Evolutionary conservation across 1,140 invertebrate genomes (phyloP).

Genomic region (Drosophila takahashii): DNA sequence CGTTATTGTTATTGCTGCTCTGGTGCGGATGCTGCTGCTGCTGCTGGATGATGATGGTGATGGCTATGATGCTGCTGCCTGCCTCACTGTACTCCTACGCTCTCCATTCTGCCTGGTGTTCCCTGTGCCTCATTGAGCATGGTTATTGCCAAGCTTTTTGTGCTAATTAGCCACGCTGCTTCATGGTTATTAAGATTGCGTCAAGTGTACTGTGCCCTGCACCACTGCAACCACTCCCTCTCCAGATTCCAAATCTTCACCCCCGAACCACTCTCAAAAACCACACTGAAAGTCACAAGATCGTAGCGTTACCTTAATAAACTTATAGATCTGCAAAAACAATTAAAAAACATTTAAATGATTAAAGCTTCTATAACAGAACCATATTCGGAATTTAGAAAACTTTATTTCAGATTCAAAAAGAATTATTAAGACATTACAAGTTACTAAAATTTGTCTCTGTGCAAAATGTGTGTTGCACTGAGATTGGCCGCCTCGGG

Average conservation of each 20-base stretch:
- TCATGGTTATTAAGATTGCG: conserved; percentile 85
- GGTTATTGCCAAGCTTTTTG: conserved; percentile 84
- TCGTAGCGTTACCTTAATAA: too few relatives aligned
- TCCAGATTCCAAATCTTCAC: conserved; percentile 10
- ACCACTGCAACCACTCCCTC: conserved; percentile 48
- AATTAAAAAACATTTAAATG: too few relatives aligned
- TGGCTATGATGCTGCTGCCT: conserved; percentile 2
- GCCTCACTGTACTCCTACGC: conserved; percentile 25
- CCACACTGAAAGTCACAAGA: not conserved
- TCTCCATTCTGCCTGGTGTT: conserved; percentile 33
- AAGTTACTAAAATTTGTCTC: not conserved
- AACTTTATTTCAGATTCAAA: not conserved
- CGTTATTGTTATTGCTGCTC: conserved; percentile 52
- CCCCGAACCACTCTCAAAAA: conserved; percentile 4
- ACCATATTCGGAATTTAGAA: not conserved
- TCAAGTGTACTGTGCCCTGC: conserved; percentile 80
- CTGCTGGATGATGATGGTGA: conserved; percentile 20
- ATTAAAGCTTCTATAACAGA: too few relatives aligned
- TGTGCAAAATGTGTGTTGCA: conserved; percentile 29
- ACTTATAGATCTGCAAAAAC: too few relatives aligned
- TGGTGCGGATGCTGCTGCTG: conserved; percentile 32
- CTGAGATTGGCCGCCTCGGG: conserved; percentile 44
- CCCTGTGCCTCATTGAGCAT: conserved; percentile 81
- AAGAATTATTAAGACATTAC: too few relatives aligned
- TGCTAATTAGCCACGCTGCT: conserved; percentile 84